These are phyloP conservation scores for Mythimna vitellina DNA, from an alignment of 2,888 invertebrate genomes.

Conservation along the genomic window DNA sequence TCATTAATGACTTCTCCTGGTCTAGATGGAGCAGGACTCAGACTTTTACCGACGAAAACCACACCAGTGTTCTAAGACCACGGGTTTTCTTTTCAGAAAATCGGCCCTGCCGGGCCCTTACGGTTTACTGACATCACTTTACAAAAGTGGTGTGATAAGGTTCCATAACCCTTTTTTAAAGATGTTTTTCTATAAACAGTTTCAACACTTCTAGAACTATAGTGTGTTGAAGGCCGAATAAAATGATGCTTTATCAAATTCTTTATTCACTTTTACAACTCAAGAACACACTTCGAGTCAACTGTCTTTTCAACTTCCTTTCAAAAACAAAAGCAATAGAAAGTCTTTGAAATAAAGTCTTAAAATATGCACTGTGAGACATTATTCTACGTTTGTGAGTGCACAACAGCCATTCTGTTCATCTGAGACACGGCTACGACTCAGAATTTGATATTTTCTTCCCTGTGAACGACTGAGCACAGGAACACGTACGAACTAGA, in stretches of 20 bases:
- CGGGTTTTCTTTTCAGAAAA: too few species aligned
- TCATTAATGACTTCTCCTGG: too few species aligned
- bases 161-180: too few species aligned
- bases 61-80: too few species aligned
- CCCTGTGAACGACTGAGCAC: conserved; percentile 36
- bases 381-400: conserved; percentile 54
- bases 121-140: too few species aligned
- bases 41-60: too few species aligned
- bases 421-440: conserved; percentile 43
- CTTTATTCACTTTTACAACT: conserved; percentile 21
- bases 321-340: conserved; percentile 33
- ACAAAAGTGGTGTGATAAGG: too few species aligned
- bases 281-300: conserved; percentile 9
- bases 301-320: conserved; percentile 19
- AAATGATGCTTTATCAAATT: neutral
- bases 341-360: conserved; percentile 36
- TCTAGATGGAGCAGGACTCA: too few species aligned
- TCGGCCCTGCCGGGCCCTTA: too few species aligned
- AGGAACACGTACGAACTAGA: conserved; percentile 48
- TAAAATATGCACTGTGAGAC: conserved; percentile 41
- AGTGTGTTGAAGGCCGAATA: neutral
- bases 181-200: neutral
- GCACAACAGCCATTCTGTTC: conserved; percentile 45
- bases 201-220: neutral
- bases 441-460: conserved; percentile 62